Evolutionary conservation across 2,888 invertebrate species (phyloP).

Genomic region (Rhimphoctona megacephalus): DNA sequence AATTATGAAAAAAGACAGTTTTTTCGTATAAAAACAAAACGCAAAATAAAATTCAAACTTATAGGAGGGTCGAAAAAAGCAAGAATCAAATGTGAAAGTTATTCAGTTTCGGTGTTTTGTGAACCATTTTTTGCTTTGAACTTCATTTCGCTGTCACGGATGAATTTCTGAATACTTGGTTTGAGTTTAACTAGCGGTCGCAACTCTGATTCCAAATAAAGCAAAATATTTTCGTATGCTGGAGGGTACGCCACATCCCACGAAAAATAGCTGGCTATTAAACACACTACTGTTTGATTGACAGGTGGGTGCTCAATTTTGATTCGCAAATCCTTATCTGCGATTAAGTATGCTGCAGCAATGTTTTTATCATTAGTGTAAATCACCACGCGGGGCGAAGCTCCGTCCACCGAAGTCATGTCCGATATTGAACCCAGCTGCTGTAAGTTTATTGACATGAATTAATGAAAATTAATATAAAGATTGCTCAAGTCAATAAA

Average conservation of each 20-base stretch:
- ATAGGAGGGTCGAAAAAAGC: not conserved
- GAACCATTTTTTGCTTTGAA: not conserved
- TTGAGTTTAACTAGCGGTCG: not conserved
- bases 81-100: not conserved
- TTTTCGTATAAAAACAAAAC: no score
- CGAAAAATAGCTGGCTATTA: not conserved
- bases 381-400: not conserved
- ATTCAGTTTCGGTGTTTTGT: not conserved
- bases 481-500: not conserved
- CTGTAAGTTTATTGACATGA: not conserved
- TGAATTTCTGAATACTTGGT: not conserved
- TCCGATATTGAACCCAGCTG: not conserved
- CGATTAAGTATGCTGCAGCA: not conserved
- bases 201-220: not conserved
- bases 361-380: not conserved
- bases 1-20: no score
- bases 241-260: conserved; percentile 1
- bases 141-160: not conserved
- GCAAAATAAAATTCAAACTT: no score
- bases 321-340: not conserved
- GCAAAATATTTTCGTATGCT: not conserved
- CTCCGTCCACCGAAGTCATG: not conserved
- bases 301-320: not conserved
- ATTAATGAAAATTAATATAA: not conserved
- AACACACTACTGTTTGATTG: not conserved